Base-by-base conservation (phyloP, 2,888 invertebrate species). In the Agrochola circellaris region DNA sequence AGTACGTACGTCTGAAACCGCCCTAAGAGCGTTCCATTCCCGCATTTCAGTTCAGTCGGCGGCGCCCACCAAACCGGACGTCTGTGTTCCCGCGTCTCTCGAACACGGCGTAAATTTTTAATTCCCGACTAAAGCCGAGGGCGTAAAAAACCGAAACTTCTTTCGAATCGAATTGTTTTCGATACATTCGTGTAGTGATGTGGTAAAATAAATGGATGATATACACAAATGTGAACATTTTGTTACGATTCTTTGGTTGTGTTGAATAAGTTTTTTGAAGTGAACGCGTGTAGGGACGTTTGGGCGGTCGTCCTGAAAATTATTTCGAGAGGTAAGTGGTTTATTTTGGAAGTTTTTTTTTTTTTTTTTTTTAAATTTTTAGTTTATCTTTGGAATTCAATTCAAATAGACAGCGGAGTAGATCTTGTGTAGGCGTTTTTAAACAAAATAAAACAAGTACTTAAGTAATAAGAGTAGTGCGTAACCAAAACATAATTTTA, bases 211-310 rank as follows among this genome's bases (percentile, higher is more conserved):
- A 87, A 88, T 87, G 88, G 73, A 88, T 87, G 84, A 71, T 87
- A 75, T 64, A 75, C 84, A 75, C 72, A 85, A 81, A 89, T 88
- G 86, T 86, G 90, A 85, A 83, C 87, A 73, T 85, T 83, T 77
- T 86, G 73, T 81, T 88, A 87, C 85, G 85, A 89, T 84, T 86
- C 84, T 90, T 90, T 84, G 85, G 84, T 90, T 90, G 92, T 91
- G 90, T 87, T 92, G 89, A 93, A 90, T 93, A 91, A 94, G 95
- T 94, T 95, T 93, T 92, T 90, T 94, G 94, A 95, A 95, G 95
- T 95, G 94, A 90, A 90, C 92, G 91, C 91, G 90, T 89, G 92
- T 90, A 89, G 90, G 88, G 87, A 90, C 92, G 89, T 90, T 90
- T 91, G 91, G 90, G 91, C 91, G 90, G 91, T 89, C 92, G 94